phyloP scores from a whole-genome alignment of 2,113 vertebrate genomes.

The Apus apus region DNA sequence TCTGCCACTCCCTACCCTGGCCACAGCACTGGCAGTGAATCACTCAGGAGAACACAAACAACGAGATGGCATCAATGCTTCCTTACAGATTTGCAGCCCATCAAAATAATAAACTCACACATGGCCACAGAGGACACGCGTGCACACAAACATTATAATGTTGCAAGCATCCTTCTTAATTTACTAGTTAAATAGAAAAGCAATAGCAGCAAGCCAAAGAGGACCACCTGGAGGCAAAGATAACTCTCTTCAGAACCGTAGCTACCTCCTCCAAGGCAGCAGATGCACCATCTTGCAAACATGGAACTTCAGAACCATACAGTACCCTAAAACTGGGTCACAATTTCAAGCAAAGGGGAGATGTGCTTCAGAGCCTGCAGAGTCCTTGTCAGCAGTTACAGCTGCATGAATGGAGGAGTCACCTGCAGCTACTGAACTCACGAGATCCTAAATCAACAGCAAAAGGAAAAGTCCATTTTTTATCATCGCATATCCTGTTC shows the following conservation, averaged over 20 bases:
- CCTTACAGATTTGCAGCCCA: neutral
- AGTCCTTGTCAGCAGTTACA: neutral
- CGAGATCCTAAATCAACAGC: neutral
- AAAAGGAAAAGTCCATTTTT: neutral
- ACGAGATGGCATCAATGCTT: neutral
- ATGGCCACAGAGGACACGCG: neutral
- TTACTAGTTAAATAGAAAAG: neutral
- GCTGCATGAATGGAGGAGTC: neutral
- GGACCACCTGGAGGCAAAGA: neutral
- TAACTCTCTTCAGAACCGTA: neutral
- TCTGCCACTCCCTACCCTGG: neutral
- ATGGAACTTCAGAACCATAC: neutral
- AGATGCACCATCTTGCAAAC: neutral
- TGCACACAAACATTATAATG: neutral
- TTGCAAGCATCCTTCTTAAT: neutral
- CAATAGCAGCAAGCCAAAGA: neutral
- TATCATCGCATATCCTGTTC: neutral
- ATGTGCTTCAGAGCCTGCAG: neutral
- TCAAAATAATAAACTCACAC: neutral
- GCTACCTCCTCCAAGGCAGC: neutral
- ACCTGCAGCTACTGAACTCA: neutral
- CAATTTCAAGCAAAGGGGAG: neutral
- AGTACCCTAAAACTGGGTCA: neutral
- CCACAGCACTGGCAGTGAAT: fast-evolving
- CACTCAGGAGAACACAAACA: neutral